Conservation (phyloP, 1,140 invertebrate genomes). For the Listronotus bonariensis region DNA sequence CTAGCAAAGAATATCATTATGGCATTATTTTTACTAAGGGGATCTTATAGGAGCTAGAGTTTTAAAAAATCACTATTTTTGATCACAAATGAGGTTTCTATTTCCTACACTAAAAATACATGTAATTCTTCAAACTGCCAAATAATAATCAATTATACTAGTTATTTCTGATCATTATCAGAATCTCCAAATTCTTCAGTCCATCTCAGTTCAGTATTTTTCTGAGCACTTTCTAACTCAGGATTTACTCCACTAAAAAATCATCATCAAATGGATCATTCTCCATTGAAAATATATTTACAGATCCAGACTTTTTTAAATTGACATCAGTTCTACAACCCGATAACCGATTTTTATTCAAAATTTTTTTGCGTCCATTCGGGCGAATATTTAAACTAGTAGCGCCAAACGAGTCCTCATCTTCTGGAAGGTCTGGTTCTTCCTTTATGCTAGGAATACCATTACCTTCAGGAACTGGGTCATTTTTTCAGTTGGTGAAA, state of each 20-base stretch:
- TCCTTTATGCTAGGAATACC: conserved; percentile 49
- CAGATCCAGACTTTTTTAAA: conserved; percentile 79
- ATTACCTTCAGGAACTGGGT: conserved; percentile 44
- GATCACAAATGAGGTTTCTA: neutral
- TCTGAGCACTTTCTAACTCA: conserved; percentile 22
- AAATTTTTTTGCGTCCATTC: conserved; percentile 28
- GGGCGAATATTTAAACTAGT: conserved; percentile 9
- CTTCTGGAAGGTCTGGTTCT: conserved; percentile 38
- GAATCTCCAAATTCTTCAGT: conserved; percentile 48
- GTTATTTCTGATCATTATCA: conserved; percentile 24
- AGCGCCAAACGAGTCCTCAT: conserved; percentile 41
- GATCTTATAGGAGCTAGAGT: too few relatives aligned
- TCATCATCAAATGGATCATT: conserved; percentile 86
- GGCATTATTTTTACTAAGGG: too few relatives aligned
- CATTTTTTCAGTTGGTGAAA: conserved; percentile 61
- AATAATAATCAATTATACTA: neutral
- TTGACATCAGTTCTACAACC: conserved; percentile 40
- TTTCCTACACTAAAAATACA: neutral
- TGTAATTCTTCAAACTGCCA: conserved; percentile 12
- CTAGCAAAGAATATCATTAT: too few relatives aligned
- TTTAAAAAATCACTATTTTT: neutral
- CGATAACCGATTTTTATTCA: conserved; percentile 40
- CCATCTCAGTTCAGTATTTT: conserved; percentile 47
- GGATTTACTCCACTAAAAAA: conserved; percentile 65
- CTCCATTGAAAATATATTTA: conserved; percentile 81